phyloP scores from a whole-genome alignment of 2,113 vertebrate species.

The Myxocyprinus asiaticus region DNA sequence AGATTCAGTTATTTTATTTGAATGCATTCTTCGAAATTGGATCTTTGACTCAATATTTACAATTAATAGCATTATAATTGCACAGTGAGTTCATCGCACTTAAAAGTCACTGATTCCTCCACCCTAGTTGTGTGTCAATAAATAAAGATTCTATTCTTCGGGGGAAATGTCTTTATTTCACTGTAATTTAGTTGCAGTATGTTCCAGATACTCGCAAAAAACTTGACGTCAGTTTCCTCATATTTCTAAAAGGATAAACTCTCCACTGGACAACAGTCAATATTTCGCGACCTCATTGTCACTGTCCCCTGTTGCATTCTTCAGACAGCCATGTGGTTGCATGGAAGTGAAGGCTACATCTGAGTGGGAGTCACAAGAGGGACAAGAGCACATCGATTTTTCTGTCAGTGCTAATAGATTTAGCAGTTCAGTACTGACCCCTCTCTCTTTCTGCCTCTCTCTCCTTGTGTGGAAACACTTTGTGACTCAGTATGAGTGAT shows the following conservation, averaged over 20 bases:
- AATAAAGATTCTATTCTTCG: no score
- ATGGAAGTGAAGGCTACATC: conserved; percentile 77
- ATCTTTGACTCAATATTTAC: no score
- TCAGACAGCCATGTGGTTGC: conserved; percentile 66
- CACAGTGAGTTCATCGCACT: no score
- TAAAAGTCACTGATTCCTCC: no score
- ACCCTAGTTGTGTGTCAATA: no score
- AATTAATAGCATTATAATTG: no score
- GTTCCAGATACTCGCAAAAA: neutral
- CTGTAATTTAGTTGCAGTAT: conserved; percentile 1
- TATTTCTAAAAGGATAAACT: conserved; percentile 47
- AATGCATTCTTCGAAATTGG: no score
- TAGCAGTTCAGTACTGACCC: conserved; percentile 68
- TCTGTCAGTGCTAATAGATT: conserved; percentile 83
- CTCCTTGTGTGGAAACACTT: conserved; percentile 10
- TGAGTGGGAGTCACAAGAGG: conserved; percentile 70
- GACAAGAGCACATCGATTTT: conserved; percentile 84
- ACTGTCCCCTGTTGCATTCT: conserved; percentile 54
- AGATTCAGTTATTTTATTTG: no score
- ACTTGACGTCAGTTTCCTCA: conserved; percentile 35
- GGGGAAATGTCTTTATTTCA: no score
- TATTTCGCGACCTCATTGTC: conserved; percentile 54
- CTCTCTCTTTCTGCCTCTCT: conserved; percentile 49
- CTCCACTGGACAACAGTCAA: conserved; percentile 43
- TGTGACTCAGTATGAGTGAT: conserved; percentile 27